Base-by-base conservation (phyloP, 2,113 vertebrate species). In the Notechis scutatus region DNA sequence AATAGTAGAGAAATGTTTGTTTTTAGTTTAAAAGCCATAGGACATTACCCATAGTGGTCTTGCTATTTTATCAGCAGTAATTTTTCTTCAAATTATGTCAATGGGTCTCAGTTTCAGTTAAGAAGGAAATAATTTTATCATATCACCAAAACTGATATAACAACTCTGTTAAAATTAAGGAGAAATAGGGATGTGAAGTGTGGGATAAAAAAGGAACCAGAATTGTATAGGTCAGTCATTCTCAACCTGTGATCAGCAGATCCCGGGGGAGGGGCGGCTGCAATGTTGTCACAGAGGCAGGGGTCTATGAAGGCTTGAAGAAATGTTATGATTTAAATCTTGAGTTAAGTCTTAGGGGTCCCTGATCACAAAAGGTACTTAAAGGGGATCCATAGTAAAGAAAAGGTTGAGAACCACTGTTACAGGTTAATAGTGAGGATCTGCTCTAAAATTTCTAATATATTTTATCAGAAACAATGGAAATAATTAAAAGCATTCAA, bases 161-260 rank as follows among this genome's bases (percentile, higher is more conserved):
- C 93, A 87, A 91, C 94, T 24, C 34, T 34, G 4, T 55, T 91
- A 93, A 59, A 64, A 45, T 94, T 8, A 91, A 91, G 15, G 12
- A 10, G 42, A 26, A 86, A 55, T 91, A 93, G 64, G 92, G 10
- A 15, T 0, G 0, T 93, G 64, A 88, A 24, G 88, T 90, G 50
- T 42, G 54, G 89, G 74, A 47, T 91, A 52, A 69, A 90, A 57
- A 56, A 88, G 2, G 61, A 52, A 56, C 18, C 26, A 92, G 2
- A 55, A 39, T 42, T 92, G 56, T 18, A 42, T 20, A 55, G 26
- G 7, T 39, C 26, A 64, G 8, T 61, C 23, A 23, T 26, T 61
- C 57, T 26, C 24, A 61, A 61, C 24, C 56, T 61, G 8, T 61
- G 57, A 26, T 26, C 57, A 1, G 8, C 57, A 61, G 57, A 61